Evolutionary conservation across 2,888 invertebrate species (phyloP).

Genomic region (Drosophila macrospina): DNA sequence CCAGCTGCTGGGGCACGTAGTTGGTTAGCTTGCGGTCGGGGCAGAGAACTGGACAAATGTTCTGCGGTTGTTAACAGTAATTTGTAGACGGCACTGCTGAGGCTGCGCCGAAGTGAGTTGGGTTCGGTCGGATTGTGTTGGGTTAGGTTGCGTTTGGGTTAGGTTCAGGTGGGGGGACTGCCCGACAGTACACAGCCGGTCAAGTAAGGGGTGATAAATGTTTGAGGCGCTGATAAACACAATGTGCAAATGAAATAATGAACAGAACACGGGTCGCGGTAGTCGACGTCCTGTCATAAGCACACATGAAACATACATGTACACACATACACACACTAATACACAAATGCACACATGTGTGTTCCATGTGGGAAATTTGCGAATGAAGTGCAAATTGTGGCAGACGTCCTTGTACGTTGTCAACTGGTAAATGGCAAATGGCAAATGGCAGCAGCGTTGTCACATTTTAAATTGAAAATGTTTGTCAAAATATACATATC

Average conservation of each 20-base stretch:
- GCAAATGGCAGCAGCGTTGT: conserved; percentile 43
- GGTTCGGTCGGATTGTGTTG: neutral
- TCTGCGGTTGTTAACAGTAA: conserved; percentile 63
- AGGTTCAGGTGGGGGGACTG: neutral
- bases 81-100: conserved; percentile 62
- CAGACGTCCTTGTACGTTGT: conserved; percentile 18
- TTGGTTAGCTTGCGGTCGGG: conserved; percentile 68
- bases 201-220: conserved; percentile 59
- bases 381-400: conserved; percentile 53
- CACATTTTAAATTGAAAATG: conserved; percentile 78
- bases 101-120: conserved; percentile 26
- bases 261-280: conserved; percentile 66
- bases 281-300: conserved; percentile 43
- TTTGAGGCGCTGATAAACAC: conserved; percentile 66
- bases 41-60: conserved; percentile 44
- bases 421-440: conserved; percentile 37
- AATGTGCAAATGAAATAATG: conserved; percentile 78
- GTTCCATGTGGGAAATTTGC: conserved; percentile 42
- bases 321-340: neutral
- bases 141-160: conserved; percentile 7
- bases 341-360: neutral
- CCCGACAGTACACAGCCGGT: neutral
- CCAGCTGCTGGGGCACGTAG: conserved; percentile 60
- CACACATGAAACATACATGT: conserved; percentile 34
- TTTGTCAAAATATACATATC: conserved; percentile 55